phyloP scores from a whole-genome alignment of 2,888 invertebrate species.

The Tachina lurida region DNA sequence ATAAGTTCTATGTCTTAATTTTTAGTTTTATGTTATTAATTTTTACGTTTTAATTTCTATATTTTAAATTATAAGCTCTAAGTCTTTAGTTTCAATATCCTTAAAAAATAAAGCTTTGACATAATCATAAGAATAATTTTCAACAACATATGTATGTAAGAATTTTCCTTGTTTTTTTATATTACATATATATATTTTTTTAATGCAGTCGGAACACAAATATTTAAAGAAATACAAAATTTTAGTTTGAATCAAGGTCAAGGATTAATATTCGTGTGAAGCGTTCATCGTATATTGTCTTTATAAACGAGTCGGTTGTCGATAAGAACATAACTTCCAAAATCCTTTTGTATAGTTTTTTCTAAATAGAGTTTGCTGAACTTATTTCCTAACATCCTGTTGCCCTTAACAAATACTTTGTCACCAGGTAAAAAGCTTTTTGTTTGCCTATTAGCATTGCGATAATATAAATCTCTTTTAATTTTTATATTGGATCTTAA shows the following conservation, averaged over 20 bases:
- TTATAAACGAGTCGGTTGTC: not conserved
- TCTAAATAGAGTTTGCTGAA: slow-evolving; percentile 26
- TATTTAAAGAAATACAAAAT: slow-evolving; percentile 19
- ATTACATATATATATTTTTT: no score
- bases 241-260: not conserved
- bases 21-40: no score
- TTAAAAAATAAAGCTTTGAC: no score
- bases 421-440: slow-evolving; percentile 25
- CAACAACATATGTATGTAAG: not conserved
- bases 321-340: slow-evolving; percentile 18
- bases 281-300: not conserved
- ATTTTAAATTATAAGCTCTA: no score
- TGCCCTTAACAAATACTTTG: slow-evolving; percentile 21
- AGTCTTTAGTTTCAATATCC: no score
- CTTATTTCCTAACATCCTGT: slow-evolving; percentile 30
- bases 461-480: slow-evolving; percentile 9
- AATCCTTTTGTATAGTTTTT: slow-evolving; percentile 10
- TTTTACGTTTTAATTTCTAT: no score
- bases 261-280: no score
- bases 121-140: not conserved
- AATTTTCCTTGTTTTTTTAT: no score
- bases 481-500: not conserved
- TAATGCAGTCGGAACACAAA: not conserved
- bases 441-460: not conserved
- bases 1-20: no score